phyloP scores from a whole-genome alignment of 2,888 invertebrate genomes.

The Drosophila cyrtoloma region DNA sequence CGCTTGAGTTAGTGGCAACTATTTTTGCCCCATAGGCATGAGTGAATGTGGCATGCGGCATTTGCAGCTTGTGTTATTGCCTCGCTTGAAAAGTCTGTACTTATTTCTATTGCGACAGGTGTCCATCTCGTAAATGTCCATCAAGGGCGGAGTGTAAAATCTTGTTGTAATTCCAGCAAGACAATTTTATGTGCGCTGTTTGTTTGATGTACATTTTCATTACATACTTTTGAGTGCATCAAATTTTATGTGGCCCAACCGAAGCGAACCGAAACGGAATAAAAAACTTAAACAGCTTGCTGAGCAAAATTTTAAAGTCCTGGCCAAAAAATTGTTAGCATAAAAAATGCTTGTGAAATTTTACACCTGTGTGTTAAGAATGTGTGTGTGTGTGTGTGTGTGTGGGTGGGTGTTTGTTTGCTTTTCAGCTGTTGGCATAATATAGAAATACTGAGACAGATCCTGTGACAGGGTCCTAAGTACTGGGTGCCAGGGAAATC shows the following conservation, averaged over 20 bases:
- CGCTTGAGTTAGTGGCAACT: not conserved
- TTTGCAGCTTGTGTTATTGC: not conserved
- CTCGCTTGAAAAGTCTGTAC: not conserved
- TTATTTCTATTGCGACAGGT: slow-evolving; percentile 38
- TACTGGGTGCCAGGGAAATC: slow-evolving; percentile 26
- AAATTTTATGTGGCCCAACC: slow-evolving; percentile 44
- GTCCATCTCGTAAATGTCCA: slow-evolving; percentile 34
- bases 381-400: not conserved
- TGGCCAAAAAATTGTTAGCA: not conserved
- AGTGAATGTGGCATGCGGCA: not conserved
- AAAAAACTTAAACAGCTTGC: slow-evolving; percentile 34
- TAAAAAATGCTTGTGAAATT: slow-evolving; percentile 42
- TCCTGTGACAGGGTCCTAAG: slow-evolving; percentile 17
- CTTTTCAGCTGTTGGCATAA: slow-evolving; percentile 10
- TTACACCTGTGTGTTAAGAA: slow-evolving; percentile 34
- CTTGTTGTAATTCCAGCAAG: slow-evolving; percentile 52
- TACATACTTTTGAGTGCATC: slow-evolving; percentile 45
- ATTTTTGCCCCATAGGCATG: not conserved
- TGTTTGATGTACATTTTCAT: slow-evolving; percentile 60
- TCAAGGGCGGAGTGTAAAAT: slow-evolving; percentile 52
- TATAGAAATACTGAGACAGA: slow-evolving; percentile 5
- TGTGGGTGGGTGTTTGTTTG: not conserved
- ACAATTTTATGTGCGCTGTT: slow-evolving; percentile 39
- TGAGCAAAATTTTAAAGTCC: slow-evolving; percentile 42
- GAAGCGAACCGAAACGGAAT: slow-evolving; percentile 27